These are phyloP conservation scores for Macaria notata DNA, from an alignment of 2,888 invertebrate genomes.

Conservation along the genomic window DNA sequence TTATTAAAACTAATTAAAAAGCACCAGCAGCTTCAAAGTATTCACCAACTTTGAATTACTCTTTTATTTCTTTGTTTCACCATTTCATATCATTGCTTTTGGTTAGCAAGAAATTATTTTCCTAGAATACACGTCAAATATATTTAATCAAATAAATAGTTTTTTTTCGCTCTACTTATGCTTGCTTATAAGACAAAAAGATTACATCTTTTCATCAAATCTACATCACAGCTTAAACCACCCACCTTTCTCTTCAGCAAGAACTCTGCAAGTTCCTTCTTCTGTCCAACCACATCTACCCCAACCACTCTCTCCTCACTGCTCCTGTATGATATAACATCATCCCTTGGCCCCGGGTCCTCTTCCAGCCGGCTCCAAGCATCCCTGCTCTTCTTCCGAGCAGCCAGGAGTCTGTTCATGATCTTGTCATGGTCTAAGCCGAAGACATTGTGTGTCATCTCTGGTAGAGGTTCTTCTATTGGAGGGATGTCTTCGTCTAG, in stretches of 20 bases:
- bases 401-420: constrained; percentile 78
- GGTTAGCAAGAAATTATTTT: too few relatives aligned
- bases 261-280: constrained; percentile 79
- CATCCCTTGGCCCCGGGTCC: constrained; percentile 24
- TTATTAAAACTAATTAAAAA: too few relatives aligned
- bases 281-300: constrained; percentile 56
- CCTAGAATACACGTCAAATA: too few relatives aligned
- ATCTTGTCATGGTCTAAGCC: constrained; percentile 86
- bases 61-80: too few relatives aligned
- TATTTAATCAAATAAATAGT: too few relatives aligned
- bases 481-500: constrained; percentile 58
- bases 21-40: too few relatives aligned
- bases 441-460: constrained; percentile 87
- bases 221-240: too few relatives aligned
- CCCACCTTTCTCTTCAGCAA: constrained; percentile 76
- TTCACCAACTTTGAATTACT: too few relatives aligned
- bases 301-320: constrained; percentile 32
- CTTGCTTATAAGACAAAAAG: too few relatives aligned
- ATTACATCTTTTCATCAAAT: too few relatives aligned
- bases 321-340: constrained; percentile 61
- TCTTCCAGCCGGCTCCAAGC: constrained; percentile 72
- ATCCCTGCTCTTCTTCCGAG: constrained; percentile 76
- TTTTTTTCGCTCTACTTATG: too few relatives aligned
- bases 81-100: too few relatives aligned
- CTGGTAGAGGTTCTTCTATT: constrained; percentile 78